Base-by-base conservation (phyloP, 2,797 vertebrate species). In the Podarcis lilfordi region DNA sequence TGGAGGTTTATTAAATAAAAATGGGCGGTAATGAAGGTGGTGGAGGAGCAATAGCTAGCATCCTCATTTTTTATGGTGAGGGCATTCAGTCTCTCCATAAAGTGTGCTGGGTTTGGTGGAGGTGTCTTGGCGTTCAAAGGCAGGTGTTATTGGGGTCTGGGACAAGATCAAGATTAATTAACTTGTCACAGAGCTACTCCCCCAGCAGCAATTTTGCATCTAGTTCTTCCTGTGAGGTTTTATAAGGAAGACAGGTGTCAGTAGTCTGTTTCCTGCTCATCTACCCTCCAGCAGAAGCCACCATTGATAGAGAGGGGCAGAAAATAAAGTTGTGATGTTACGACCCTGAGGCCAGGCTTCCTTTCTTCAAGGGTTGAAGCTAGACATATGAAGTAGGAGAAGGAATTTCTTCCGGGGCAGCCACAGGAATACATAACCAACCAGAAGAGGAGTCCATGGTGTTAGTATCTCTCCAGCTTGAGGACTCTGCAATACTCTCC, bases 1-100 rank as follows among this genome's bases (percentile, higher is more conserved):
- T 95, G 91, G 92, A 96, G 92, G 94, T 97, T 97, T 95, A 97
- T 97, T 97, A 96, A 96, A 95, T 96, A 95, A 95, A 97, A 96
- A 93, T 91, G 93, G 86, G 86, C 87, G 29, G 50, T 95, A 95
- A 95, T 95, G 90, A 94, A 95, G 93, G 89, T 87, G 86, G 93
- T 88, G 86, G 92, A 93, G 59, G 55, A 78, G 89, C 71, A 86
- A 72, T 87, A 72, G 83, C 79, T 64, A 9, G 79, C 37, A 23
- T 86, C 84, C 82, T 40, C 6, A 0, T 88, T 43, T 61, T 68
- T 88, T 29, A 69, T 80, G 87, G 83, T 5, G 82, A 50, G 85
- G 61, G 25, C 32, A 0, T 78, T 76, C 86, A 5, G 78, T 89
- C 82, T 92, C 68, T 87, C 59, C 19, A 0, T 23, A 9, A 68